A percentile compares a stretch with the other conserved stretches of the same genome.
Conservation (phyloP, 92 coral and sea anemone species). For the Galaxea fascicularis region DNA sequence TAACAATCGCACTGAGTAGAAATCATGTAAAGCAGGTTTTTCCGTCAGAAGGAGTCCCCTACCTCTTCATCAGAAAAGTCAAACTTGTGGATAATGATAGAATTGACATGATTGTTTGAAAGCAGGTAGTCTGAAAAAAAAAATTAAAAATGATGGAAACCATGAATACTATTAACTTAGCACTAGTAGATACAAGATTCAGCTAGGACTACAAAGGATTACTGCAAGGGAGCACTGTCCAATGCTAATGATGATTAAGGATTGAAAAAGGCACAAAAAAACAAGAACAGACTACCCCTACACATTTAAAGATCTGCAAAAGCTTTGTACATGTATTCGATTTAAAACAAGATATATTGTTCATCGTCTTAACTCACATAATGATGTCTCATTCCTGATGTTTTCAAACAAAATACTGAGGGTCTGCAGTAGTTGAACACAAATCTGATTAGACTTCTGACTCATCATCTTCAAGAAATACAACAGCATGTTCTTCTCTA, state of each 20-base stretch:
- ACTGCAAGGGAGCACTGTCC: no score
- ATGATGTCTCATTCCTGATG: slow-evolving; percentile 96
- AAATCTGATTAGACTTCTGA: slow-evolving; percentile 92
- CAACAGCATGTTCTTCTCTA: slow-evolving; percentile 97
- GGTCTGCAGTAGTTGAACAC: slow-evolving; percentile 94
- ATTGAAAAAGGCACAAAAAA: no score
- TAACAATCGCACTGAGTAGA: no score
- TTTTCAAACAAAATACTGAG: slow-evolving; percentile 97
- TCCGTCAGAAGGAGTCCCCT: background rate
- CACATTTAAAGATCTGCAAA: background rate
- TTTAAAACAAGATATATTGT: no score
- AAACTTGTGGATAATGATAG: slow-evolving; percentile 95
- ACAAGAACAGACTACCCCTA: no score
- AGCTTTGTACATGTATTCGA: no score
- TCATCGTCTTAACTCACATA: slow-evolving; percentile 72
- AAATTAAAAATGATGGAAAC: background rate
- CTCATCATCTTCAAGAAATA: slow-evolving; percentile 95
- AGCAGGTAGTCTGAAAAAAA: slow-evolving; percentile 80
- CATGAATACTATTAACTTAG: no score
- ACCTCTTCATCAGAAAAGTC: slow-evolving; percentile 99
- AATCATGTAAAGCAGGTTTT: background rate
- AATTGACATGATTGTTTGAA: slow-evolving; percentile 94
- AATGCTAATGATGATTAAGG: background rate
- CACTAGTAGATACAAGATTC: no score
- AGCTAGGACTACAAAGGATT: no score